These are phyloP conservation scores for Setipinna tenuifilis DNA, from an alignment of 2,797 vertebrate genomes.

Conservation along the genomic window DNA sequence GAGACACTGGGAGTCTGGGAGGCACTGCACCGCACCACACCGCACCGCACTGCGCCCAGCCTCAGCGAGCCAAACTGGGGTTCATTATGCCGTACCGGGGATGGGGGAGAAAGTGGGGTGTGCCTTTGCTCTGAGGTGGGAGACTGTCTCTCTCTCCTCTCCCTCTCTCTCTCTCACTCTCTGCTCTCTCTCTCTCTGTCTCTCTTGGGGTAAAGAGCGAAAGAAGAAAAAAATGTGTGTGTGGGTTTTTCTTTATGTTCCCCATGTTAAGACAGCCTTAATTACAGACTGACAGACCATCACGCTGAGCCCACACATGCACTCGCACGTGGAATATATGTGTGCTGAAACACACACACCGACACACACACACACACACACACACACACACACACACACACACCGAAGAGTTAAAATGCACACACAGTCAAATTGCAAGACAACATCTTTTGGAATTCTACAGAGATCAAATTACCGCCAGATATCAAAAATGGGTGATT, in stretches of 20 bases:
- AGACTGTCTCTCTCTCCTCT: neutral
- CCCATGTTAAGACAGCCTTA: neutral
- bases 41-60: too few relatives aligned
- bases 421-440: constrained; percentile 57
- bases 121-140: neutral
- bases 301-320: neutral
- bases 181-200: neutral
- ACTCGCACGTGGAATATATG: neutral
- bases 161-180: neutral
- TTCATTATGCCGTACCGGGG: too few relatives aligned
- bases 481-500: constrained; percentile 69
- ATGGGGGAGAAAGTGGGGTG: too few relatives aligned
- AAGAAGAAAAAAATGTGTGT: neutral
- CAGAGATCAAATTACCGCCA: constrained; percentile 71
- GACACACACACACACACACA: neutral
- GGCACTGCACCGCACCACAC: too few relatives aligned
- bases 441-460: constrained; percentile 60
- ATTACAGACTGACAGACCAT: neutral
- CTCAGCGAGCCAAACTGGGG: too few relatives aligned
- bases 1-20: too few relatives aligned
- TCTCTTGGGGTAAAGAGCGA: neutral
- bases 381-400: neutral
- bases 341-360: neutral
- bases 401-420: constrained; percentile 55
- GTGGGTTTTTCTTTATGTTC: neutral